phyloP scores from a whole-genome alignment of 2,888 invertebrate genomes.

The Drosophila austrosaltans region DNA sequence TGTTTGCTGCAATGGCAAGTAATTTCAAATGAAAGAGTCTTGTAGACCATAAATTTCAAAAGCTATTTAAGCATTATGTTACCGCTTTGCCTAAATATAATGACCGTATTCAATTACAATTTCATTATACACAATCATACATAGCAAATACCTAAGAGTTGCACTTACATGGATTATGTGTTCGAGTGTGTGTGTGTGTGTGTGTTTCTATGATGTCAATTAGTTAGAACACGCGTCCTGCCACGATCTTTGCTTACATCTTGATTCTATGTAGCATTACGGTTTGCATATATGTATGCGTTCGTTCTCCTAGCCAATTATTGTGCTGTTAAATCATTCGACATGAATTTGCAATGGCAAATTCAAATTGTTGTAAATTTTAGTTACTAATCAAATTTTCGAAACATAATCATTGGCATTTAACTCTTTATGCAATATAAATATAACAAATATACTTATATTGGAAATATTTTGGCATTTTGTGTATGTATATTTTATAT shows the following conservation, averaged over 20 bases:
- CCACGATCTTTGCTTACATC: constrained; percentile 38
- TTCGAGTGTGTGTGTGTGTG: constrained; percentile 14
- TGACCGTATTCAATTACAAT: constrained; percentile 68
- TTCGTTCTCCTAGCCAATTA: constrained; percentile 14
- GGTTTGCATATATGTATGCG: constrained; percentile 43
- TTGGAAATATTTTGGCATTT: constrained; percentile 17
- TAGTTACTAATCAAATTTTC: constrained; percentile 20
- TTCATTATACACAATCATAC: constrained; percentile 49
- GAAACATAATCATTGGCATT: constrained; percentile 1
- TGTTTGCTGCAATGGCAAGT: constrained; percentile 14
- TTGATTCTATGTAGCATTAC: constrained; percentile 39
- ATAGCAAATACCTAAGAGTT: not conserved
- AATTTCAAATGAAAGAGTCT: constrained; percentile 47
- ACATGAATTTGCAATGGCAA: constrained; percentile 21
- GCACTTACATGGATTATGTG: not conserved
- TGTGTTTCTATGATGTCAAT: constrained; percentile 47
- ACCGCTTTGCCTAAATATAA: constrained; percentile 38
- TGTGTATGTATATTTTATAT: not conserved
- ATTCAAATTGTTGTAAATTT: constrained; percentile 12
- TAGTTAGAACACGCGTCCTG: constrained; percentile 39
- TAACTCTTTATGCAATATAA: constrained; percentile 8
- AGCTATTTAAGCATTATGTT: constrained; percentile 35
- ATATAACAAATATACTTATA: not conserved
- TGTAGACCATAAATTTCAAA: constrained; percentile 36
- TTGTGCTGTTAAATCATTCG: constrained; percentile 13